A percentile compares a stretch with the other conserved stretches of the same genome.
These are phyloP conservation scores for Tenthredo distinguenda DNA, from an alignment of 2,888 invertebrate genomes.

Conservation along the genomic window DNA sequence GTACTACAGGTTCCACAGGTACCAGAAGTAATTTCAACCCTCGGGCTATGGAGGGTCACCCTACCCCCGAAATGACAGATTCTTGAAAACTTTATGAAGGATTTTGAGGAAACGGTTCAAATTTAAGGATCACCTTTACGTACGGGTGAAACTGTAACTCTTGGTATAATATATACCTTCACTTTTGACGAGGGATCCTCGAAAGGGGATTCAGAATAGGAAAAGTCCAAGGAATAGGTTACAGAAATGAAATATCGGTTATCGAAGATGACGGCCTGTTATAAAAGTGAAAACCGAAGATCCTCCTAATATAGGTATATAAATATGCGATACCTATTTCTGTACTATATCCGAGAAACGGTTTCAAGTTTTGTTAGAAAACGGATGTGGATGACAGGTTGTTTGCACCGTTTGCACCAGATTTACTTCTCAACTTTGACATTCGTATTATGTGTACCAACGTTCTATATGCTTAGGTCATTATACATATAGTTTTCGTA, in stretches of 20 bases:
- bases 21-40: neutral
- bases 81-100: neutral
- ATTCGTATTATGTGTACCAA: conserved; percentile 30
- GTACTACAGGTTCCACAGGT: neutral
- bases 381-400: conserved; percentile 44
- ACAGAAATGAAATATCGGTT: conserved; percentile 11
- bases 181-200: conserved; percentile 26
- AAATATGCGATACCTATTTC: neutral
- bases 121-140: neutral
- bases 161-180: neutral
- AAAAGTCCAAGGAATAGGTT: neutral
- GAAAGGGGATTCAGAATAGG: neutral
- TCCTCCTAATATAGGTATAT: conserved; percentile 1
- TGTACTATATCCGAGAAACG: neutral
- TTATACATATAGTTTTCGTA: neutral
- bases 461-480: conserved; percentile 4
- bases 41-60: neutral
- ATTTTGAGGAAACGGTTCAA: conserved; percentile 4
- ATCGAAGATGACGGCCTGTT: conserved; percentile 26
- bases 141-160: neutral
- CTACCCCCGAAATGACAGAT: neutral
- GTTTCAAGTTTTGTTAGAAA: conserved; percentile 15
- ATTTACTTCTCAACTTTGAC: conserved; percentile 39
- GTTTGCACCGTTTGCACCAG: conserved; percentile 26
- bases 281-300: conserved; percentile 21